Percentiles rank a stretch among this genome's conserved stretches.
phyloP scores from a whole-genome alignment of 2,888 invertebrate genomes.

The Leptopilina myrica region DNA sequence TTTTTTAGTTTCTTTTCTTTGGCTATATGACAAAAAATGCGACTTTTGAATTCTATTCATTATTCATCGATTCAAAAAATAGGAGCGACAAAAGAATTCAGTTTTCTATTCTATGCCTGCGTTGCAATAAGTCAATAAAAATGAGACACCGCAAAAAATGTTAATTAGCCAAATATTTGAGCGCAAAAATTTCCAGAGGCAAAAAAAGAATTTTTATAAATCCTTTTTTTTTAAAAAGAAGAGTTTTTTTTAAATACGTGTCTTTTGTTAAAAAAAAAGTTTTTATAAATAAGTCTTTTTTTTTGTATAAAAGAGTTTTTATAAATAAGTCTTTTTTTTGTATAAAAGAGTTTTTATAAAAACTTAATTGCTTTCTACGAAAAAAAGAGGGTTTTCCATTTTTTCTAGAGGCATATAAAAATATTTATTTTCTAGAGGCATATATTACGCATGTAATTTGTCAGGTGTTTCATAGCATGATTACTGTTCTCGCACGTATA shows the following conservation, averaged over 20 bases:
- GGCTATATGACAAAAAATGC: too few species aligned
- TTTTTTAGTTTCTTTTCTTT: too few species aligned
- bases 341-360: background rate
- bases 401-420: too few species aligned
- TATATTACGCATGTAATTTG: background rate
- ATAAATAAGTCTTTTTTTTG: background rate
- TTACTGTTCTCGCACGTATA: slow-evolving; percentile 30
- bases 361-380: background rate
- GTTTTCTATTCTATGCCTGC: background rate
- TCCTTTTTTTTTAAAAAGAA: too few species aligned
- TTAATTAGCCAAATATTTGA: background rate
- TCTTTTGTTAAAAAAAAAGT: too few species aligned
- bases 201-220: too few species aligned
- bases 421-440: background rate
- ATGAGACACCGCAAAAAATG: too few species aligned
- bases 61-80: too few species aligned
- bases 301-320: background rate
- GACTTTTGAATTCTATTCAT: too few species aligned
- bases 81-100: background rate
- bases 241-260: too few species aligned
- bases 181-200: too few species aligned
- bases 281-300: too few species aligned
- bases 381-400: background rate
- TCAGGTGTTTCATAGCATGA: background rate
- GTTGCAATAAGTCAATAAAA: background rate